phyloP scores from a whole-genome alignment of 2,113 vertebrate genomes.

The Pseudopipra pipra region DNA sequence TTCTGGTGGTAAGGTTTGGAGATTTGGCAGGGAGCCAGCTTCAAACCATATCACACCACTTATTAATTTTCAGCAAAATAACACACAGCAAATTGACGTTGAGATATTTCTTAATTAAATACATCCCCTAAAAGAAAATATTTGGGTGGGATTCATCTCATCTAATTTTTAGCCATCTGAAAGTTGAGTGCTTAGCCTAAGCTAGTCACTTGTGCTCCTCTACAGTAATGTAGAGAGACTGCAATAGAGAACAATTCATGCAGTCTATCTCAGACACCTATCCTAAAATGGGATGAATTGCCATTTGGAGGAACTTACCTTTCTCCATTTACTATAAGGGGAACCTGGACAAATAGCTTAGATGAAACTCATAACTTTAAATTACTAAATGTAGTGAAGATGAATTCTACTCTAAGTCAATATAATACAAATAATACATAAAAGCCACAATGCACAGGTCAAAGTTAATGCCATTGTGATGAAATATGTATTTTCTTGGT shows the following conservation, averaged over 20 bases:
- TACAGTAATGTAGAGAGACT: not conserved
- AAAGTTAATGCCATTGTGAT: constrained; percentile 6
- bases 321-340: not conserved
- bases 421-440: constrained; percentile 45
- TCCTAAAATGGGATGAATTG: constrained; percentile 10
- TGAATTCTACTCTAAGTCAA: constrained; percentile 22
- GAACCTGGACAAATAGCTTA: not conserved
- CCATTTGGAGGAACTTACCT: constrained; percentile 6
- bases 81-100: not conserved
- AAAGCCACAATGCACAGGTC: constrained; percentile 16
- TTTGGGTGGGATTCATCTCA: not conserved
- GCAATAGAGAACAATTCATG: not conserved
- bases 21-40: too few species aligned
- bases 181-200: not conserved
- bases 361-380: constrained; percentile 8
- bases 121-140: not conserved
- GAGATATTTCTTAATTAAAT: not conserved
- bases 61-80: not conserved
- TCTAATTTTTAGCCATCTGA: not conserved
- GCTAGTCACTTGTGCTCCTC: not conserved
- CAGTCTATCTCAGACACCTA: not conserved
- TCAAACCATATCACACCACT: too few species aligned
- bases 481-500: constrained; percentile 3
- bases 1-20: too few species aligned
- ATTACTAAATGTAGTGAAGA: not conserved